Base-by-base conservation (phyloP, 2,888 invertebrate species). In the Hemithea aestivaria region DNA sequence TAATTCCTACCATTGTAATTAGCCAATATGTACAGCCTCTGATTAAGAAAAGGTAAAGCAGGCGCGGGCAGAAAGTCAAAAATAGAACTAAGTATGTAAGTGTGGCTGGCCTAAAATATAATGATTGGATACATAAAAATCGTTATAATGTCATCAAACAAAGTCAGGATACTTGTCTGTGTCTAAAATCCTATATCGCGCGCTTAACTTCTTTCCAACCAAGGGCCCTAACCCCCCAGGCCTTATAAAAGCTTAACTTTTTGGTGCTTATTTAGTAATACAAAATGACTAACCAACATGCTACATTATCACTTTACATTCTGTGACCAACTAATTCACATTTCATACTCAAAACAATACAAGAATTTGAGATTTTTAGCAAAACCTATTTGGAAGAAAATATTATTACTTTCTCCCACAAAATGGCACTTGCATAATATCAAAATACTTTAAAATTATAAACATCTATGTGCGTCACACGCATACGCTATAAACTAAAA, bases 391-490 rank as follows among this genome's bases (percentile, higher is more conserved):
- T 64, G 72, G 77, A 76, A 57, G 74, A 77, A 66, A 49, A 64
- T 60, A 53, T 48, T 27, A 40, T 40, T 43, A 50, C 73, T 63
- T 62, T 62, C 74, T 72, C 73, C 76, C 64, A 45, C 47, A 36
- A 30, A 56, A 75, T 81, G 77, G 78, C 75, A 74, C 69, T 71
- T 76, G 78, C 78, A 37, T 9, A 53, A 48, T 53, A 48, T 50
- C 55, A 55, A 61, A n/a, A 21, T 7, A 61, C n/a, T n/a, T n/a
- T n/a, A 70, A 73, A 62, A 72, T 71, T 75, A 66, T 53, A 61
- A 56, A 66, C 60, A 62, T 64, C 65, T 47, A 31, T 63, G 62
- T 73, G 80, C 80, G 80, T 80, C 53, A 72, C 42, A 79, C 80
- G 80, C 78, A 45, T 31, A 32, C 47, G 41, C 40, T 51, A 66